Base-by-base conservation (phyloP, 2,888 invertebrate genomes). In the Calliscelio sp. region DNA sequence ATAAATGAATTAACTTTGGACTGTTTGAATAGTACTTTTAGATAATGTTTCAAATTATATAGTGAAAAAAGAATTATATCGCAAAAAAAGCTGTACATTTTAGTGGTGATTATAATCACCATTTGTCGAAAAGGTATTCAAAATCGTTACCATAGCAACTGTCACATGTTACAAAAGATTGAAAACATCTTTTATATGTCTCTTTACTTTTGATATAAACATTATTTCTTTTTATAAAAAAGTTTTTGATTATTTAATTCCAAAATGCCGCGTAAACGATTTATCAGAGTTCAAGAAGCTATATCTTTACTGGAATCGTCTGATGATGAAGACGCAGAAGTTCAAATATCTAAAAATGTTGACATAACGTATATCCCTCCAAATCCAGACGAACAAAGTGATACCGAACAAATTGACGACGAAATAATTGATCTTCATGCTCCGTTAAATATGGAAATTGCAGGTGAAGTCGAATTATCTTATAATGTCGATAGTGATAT, bases 351-450 rank as follows among this genome's bases (percentile, higher is more conserved):
- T 6, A 49, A 18, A 20, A 28, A 55, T 11, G n/a, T 55, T 28
- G 55, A 55, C 10, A 55, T 55, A 24, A 55, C 55, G 11, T 57
- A 57, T 22, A 57, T 28, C 32, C 57, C 25, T 32, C 5, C 28
- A 57, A 32, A 28, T 28, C 28, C 7, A 57, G 32, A 25, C 7
- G 7, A 4, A 2, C 11, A 57, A 28, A 57, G 57, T 16, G 32
- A 57, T 20, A 16, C n/a, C 3, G 57, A 57, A 57, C 32, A 57
- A 57, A 57, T 57, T 57, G 57, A 57, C 20, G 57, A 57, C 28
- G 57, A 28, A 18, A 32, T 57, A 28, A 57, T 57, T 57, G 57
- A 57, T 18, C 28, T n/a, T 28, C 2, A 57, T 16, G 57, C 32
- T 28, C 28, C 57, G 18, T 28, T 28, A 32, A 11, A 57, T 16